Percentiles rank a stretch among this genome's conserved stretches.
phyloP scores from a whole-genome alignment of 2,113 vertebrate genomes.

The Onychorhynchus coronatus region DNA sequence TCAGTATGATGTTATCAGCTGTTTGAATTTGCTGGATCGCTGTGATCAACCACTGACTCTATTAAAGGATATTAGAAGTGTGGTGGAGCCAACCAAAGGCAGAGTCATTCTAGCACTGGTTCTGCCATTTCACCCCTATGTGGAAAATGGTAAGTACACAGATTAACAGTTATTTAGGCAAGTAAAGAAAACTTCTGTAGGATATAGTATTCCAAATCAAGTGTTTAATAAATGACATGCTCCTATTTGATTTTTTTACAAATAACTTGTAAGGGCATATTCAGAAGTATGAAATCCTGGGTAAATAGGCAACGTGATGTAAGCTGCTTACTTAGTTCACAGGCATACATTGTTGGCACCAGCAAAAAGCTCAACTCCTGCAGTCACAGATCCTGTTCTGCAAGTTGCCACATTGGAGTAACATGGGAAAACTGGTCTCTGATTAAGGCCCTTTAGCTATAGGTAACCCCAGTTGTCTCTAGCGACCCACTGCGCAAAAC shows the following conservation, averaged over 20 bases:
- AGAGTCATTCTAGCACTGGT: constrained; percentile 90
- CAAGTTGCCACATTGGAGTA: not conserved
- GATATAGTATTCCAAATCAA: not conserved
- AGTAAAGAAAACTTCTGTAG: not conserved
- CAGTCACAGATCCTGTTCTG: not conserved
- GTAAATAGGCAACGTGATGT: not conserved
- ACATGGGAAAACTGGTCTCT: not conserved
- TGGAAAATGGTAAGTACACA: constrained; percentile 88
- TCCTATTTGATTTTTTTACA: not conserved
- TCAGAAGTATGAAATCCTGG: not conserved
- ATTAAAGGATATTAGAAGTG: constrained; percentile 84
- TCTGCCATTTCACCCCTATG: constrained; percentile 92
- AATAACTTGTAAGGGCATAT: not conserved
- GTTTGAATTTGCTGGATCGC: constrained; percentile 95
- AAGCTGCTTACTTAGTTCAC: not conserved
- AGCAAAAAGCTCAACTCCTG: not conserved
- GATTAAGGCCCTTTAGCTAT: not conserved
- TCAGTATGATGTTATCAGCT: constrained; percentile 95
- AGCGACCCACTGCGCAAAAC: not conserved
- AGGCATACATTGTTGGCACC: not conserved
- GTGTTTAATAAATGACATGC: not conserved
- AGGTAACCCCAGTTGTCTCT: not conserved
- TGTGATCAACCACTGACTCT: constrained; percentile 90
- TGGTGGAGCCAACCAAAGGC: constrained; percentile 87
- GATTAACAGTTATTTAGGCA: not conserved